Base-by-base conservation (phyloP, 2,113 vertebrate genomes). In the Phalacrocorax pelagicus region DNA sequence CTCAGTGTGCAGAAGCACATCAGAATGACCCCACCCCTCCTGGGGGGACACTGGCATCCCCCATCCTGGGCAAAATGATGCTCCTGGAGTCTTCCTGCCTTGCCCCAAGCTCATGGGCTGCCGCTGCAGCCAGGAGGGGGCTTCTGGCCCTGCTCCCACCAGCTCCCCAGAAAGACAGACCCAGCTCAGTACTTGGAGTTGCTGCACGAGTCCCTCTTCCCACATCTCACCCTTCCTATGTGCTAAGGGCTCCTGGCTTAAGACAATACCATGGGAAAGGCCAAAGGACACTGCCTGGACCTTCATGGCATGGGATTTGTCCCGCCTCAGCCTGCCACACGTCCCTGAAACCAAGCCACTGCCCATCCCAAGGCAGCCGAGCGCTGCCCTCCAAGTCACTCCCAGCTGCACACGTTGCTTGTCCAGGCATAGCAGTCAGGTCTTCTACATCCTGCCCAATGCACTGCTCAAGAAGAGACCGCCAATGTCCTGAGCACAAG, bases 341-440 rank as follows among this genome's bases (percentile, higher is more conserved):
- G 1, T 13, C 30, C 49, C 54, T 21, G n/a, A 40, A 21, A 42
- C 24, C 2, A 32, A 46, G 26, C 46, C 2, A 3, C 51, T 47
- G 46, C 24, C 12, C 36, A 40, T 21, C 2, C 0, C 15, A 38
- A 19, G 34, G n/a, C 27, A 82, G 36, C 32, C 6, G 11, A 44
- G 12, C 1, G 0, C 15, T 42, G 38, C 27, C 40, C 42, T 54
- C 27, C 9, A 7, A 14, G 9, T 14, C 18, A 15, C 12, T 44
- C 6, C 15, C 67, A 63, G 51, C 7, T 9, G 15, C 52, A 17
- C 15, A 1, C 0, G 2, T 11, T 57, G 27, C 0, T 6, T 10
- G 3, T 9, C 59, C 69, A 23, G 12, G 40, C 47, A 44, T 9
- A 71, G 77, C 23, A 10, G 15, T 5, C 0, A 2, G 44, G 18